phyloP scores from a whole-genome alignment of 2,113 vertebrate species.

The Scortum barcoo region DNA sequence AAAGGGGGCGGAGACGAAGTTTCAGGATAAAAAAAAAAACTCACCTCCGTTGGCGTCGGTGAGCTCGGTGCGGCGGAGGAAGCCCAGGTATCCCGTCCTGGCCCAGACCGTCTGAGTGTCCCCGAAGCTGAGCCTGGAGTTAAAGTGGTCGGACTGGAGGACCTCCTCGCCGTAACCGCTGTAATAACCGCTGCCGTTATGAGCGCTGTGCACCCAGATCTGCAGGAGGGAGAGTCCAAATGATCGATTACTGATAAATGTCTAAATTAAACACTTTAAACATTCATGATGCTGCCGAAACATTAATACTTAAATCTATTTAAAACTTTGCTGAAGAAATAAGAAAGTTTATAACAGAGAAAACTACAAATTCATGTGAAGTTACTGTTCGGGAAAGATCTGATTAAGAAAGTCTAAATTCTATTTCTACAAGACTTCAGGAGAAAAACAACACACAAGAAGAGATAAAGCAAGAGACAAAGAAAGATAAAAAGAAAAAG shows the following conservation, averaged over 20 bases:
- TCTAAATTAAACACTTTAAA: too few species aligned
- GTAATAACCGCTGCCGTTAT: constrained; percentile 98
- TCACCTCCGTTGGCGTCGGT: constrained; percentile 96
- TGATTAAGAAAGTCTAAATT: not conserved
- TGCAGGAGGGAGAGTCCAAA: constrained; percentile 58
- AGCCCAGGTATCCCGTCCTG: constrained; percentile 96
- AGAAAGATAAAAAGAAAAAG: not conserved
- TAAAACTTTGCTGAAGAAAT: too few species aligned
- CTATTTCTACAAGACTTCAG: too few species aligned
- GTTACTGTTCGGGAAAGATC: too few species aligned
- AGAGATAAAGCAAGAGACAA: not conserved
- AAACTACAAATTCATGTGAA: not conserved
- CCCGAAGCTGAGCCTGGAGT: constrained; percentile 95
- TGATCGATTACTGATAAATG: too few species aligned
- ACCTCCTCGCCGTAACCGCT: constrained; percentile 97
- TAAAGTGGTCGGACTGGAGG: constrained; percentile 97
- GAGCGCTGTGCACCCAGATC: constrained; percentile 98
- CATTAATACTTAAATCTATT: too few species aligned
- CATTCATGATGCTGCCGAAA: too few species aligned
- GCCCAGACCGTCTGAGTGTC: constrained; percentile 98
- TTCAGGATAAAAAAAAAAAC: rapidly evolving
- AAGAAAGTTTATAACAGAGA: not conserved
- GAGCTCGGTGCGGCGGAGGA: constrained; percentile 96
- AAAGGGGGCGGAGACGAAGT: rapidly evolving
- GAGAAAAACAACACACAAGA: too few species aligned